Evolutionary conservation across 1,140 invertebrate species (phyloP).

Genomic region (Agraylea sexmaculata): DNA sequence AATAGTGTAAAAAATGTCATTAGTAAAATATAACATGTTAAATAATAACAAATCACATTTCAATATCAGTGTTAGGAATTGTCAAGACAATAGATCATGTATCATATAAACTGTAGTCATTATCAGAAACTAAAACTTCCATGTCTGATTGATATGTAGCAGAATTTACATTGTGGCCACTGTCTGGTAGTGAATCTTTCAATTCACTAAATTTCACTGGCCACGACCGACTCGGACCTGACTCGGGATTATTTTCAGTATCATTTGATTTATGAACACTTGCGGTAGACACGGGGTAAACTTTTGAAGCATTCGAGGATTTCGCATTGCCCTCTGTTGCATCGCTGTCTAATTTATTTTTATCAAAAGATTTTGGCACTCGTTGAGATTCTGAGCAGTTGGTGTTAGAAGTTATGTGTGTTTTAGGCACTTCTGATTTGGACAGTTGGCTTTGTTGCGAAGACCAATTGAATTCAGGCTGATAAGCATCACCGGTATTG

Average conservation of each 20-base stretch:
- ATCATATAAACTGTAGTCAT: constrained; percentile 19
- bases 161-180: constrained; percentile 2
- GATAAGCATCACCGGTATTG: constrained; percentile 14
- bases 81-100: too few relatives aligned
- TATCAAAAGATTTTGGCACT: constrained; percentile 21
- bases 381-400: constrained; percentile 18
- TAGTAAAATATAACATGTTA: too few relatives aligned
- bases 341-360: constrained; percentile 18
- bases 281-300: background rate
- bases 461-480: constrained; percentile 18
- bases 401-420: constrained; percentile 5
- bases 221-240: constrained; percentile 1
- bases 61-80: too few relatives aligned
- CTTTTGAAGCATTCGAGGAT: constrained; percentile 4
- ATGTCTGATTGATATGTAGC: constrained; percentile 15
- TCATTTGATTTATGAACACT: constrained; percentile 4
- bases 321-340: constrained; percentile 10
- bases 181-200: constrained; percentile 19
- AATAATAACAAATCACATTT: too few relatives aligned
- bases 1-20: too few relatives aligned
- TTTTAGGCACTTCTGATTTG: constrained; percentile 12
- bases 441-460: constrained; percentile 7
- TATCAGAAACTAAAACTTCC: constrained; percentile 21
- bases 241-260: too few relatives aligned
- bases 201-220: constrained; percentile 17